phyloP scores from a whole-genome alignment of 2,113 vertebrate genomes.

The Axis porcinus region DNA sequence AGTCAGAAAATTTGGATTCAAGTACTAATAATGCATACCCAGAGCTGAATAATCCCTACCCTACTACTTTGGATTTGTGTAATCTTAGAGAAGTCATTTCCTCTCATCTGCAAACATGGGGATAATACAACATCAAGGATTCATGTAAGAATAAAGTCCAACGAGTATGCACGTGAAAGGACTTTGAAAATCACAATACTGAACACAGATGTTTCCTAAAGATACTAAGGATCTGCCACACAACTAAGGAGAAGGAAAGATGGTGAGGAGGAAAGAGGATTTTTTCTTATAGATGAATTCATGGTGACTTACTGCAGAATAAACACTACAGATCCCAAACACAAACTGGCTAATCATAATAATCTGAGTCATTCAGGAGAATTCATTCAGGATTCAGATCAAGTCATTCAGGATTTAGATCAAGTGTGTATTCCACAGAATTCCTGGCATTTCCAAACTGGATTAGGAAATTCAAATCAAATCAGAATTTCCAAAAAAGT shows the following conservation, averaged over 20 bases:
- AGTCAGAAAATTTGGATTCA: slow-evolving; percentile 1
- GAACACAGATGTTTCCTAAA: background rate
- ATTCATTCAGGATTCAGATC: background rate
- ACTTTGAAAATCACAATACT: background rate
- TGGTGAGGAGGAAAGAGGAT: background rate
- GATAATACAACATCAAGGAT: background rate
- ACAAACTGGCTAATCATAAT: background rate
- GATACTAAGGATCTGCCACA: background rate
- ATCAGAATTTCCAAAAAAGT: background rate
- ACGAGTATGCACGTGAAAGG: background rate
- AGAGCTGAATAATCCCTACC: background rate
- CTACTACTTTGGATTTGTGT: background rate
- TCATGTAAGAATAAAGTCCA: background rate
- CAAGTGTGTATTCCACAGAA: background rate
- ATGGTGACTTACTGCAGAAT: background rate
- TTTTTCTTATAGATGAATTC: background rate
- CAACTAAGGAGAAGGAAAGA: background rate
- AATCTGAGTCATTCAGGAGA: slow-evolving; percentile 9
- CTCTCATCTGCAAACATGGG: background rate
- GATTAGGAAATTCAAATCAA: background rate
- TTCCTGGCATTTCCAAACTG: background rate
- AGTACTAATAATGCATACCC: background rate
- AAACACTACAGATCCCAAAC: background rate
- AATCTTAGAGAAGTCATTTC: background rate
- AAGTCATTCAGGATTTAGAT: background rate